Conservation (phyloP, 1,140 invertebrate species). For the Maniola jurtina region DNA sequence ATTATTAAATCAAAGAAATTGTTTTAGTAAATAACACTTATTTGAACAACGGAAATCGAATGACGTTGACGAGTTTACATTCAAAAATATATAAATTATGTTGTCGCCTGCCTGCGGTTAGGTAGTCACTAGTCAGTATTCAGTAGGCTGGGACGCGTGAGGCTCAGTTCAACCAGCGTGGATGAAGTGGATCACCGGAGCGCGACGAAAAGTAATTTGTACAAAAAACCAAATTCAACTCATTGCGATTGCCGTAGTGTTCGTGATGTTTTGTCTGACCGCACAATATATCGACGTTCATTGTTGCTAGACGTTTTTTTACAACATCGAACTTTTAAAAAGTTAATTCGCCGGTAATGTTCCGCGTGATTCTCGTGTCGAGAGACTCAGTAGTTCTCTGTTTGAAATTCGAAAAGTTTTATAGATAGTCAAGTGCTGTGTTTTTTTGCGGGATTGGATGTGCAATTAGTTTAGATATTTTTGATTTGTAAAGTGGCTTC, state of each 20-base stretch:
- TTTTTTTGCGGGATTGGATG: constrained; percentile 29
- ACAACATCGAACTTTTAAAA: constrained; percentile 43
- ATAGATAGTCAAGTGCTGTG: constrained; percentile 20
- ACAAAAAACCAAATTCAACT: constrained; percentile 77
- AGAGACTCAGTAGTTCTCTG: constrained; percentile 33
- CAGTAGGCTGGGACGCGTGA: constrained; percentile 43
- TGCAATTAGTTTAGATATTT: constrained; percentile 27
- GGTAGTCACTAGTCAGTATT: neutral
- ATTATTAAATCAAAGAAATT: neutral
- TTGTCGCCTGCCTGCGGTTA: constrained; percentile 43
- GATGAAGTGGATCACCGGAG: constrained; percentile 73
- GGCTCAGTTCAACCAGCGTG: constrained; percentile 48
- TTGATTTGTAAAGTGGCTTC: constrained; percentile 58
- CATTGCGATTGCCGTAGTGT: constrained; percentile 72
- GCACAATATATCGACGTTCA: constrained; percentile 74
- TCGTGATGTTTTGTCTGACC: constrained; percentile 78
- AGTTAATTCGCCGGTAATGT: constrained; percentile 68
- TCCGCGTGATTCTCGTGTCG: constrained; percentile 51
- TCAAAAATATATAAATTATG: constrained; percentile 11
- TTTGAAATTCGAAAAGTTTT: constrained; percentile 18
- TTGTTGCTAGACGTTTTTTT: constrained; percentile 73
- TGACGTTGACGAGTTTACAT: constrained; percentile 12
- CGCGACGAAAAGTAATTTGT: constrained; percentile 78
- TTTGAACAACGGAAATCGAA: neutral
- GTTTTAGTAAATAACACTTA: too few species aligned